These are phyloP conservation scores for Candidula unifasciata DNA, from an alignment of 2,888 invertebrate species.

Conservation along the genomic window DNA sequence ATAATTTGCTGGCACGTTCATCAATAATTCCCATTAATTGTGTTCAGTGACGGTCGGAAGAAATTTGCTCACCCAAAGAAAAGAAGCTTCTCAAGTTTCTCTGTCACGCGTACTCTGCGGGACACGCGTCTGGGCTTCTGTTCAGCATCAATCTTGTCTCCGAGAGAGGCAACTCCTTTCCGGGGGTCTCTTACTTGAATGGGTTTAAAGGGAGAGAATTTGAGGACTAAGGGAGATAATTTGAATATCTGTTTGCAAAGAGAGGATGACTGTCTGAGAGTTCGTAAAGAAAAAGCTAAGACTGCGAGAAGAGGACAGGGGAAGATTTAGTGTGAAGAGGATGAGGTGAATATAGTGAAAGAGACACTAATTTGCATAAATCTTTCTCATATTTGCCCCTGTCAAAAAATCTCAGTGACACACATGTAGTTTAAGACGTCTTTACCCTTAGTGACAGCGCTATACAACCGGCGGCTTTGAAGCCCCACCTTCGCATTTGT, in stretches of 20 bases:
- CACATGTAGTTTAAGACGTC: not conserved
- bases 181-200: not conserved
- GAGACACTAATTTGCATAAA: not conserved
- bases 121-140: not conserved
- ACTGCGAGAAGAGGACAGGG: not conserved
- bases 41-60: constrained; percentile 2
- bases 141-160: too few relatives aligned
- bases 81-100: not conserved
- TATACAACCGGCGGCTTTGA: too few relatives aligned
- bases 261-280: not conserved
- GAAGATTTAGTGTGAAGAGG: not conserved
- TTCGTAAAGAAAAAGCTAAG: too few relatives aligned
- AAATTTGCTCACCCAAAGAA: constrained; percentile 6
- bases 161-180: not conserved
- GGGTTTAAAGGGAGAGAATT: not conserved
- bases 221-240: not conserved
- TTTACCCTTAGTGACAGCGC: too few relatives aligned
- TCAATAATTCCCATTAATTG: constrained; percentile 40
- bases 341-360: not conserved
- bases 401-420: not conserved
- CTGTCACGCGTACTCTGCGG: not conserved
- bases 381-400: not conserved
- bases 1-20: constrained; percentile 22
- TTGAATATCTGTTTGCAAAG: not conserved
- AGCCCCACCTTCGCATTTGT: too few relatives aligned